Evolutionary conservation across 2,113 vertebrate species (phyloP).

Genomic region (Pipa parva): DNA sequence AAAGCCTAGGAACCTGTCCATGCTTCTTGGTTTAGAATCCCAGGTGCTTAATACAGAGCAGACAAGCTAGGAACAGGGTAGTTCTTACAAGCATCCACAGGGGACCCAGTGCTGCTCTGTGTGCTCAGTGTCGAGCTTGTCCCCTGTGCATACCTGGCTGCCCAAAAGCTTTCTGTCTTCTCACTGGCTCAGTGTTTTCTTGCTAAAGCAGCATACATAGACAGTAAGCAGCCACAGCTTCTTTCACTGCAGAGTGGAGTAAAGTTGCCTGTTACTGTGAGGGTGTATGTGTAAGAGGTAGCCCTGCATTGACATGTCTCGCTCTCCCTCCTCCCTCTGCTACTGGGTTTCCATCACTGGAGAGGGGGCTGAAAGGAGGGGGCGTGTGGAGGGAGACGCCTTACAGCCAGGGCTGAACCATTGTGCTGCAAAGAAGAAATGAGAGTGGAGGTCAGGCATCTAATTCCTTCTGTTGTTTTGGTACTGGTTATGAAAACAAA

Average conservation of each 20-base stretch:
- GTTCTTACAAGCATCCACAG: slow-evolving; percentile 24
- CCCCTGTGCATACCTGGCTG: slow-evolving; percentile 39
- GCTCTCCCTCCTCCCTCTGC: slow-evolving; percentile 24
- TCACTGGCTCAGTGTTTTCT: slow-evolving; percentile 7
- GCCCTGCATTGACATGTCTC: slow-evolving; percentile 57
- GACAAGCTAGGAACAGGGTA: slow-evolving; percentile 12
- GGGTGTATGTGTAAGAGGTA: slow-evolving; percentile 46
- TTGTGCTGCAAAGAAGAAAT: slow-evolving; percentile 39
- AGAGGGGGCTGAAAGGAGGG: slow-evolving; percentile 49
- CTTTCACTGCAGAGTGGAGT: slow-evolving; percentile 59
- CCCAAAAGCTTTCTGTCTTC: not conserved
- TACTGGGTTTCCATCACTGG: slow-evolving; percentile 59
- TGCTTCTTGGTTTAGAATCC: slow-evolving; percentile 45
- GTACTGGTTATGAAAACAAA: not conserved
- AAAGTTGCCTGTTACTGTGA: slow-evolving; percentile 51
- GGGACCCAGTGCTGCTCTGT: slow-evolving; percentile 40
- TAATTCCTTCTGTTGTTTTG: slow-evolving; percentile 36
- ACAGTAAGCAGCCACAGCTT: slow-evolving; percentile 28
- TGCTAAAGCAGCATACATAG: slow-evolving; percentile 1
- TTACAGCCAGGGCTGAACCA: slow-evolving; percentile 70
- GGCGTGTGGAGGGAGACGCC: slow-evolving; percentile 57
- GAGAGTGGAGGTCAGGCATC: slow-evolving; percentile 2
- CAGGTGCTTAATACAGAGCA: slow-evolving; percentile 13
- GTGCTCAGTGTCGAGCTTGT: slow-evolving; percentile 32
- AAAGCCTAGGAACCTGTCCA: slow-evolving; percentile 93